These are phyloP conservation scores for Leptestheria dahalacensis DNA, from an alignment of 1,140 invertebrate species.

Conservation along the genomic window DNA sequence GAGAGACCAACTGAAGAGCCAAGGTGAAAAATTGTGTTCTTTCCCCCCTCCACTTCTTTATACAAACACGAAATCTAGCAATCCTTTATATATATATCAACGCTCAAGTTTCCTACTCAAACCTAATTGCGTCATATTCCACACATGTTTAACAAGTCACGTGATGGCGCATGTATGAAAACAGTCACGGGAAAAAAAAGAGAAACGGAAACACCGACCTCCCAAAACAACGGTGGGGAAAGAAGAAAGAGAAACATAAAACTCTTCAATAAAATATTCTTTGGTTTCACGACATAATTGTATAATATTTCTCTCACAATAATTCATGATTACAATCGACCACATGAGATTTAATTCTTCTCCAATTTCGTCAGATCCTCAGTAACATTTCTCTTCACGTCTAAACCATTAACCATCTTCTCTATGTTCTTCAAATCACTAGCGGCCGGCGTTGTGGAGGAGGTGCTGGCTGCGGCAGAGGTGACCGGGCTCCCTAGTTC, in stretches of 20 bases:
- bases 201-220: neutral
- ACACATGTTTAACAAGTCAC: neutral
- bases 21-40: too few relatives aligned
- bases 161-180: neutral
- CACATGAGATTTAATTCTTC: conserved; percentile 21
- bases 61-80: too few relatives aligned
- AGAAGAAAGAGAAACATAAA: neutral
- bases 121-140: neutral
- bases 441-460: conserved; percentile 22
- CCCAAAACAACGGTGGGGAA: neutral
- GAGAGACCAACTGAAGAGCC: too few relatives aligned
- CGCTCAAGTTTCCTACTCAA: neutral
- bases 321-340: too few relatives aligned
- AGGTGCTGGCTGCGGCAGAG: conserved; percentile 26
- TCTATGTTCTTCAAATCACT: conserved; percentile 84
- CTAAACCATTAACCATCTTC: conserved; percentile 88
- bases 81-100: neutral
- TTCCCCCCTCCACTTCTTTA: too few relatives aligned
- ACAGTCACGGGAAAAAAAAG: neutral
- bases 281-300: neutral
- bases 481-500: conserved; percentile 51
- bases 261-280: neutral
- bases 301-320: neutral
- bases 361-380: conserved; percentile 20
- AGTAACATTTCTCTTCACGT: conserved; percentile 29